These are phyloP conservation scores for Ciconia stormi DNA, from an alignment of 2,113 vertebrate species.

Conservation along the genomic window DNA sequence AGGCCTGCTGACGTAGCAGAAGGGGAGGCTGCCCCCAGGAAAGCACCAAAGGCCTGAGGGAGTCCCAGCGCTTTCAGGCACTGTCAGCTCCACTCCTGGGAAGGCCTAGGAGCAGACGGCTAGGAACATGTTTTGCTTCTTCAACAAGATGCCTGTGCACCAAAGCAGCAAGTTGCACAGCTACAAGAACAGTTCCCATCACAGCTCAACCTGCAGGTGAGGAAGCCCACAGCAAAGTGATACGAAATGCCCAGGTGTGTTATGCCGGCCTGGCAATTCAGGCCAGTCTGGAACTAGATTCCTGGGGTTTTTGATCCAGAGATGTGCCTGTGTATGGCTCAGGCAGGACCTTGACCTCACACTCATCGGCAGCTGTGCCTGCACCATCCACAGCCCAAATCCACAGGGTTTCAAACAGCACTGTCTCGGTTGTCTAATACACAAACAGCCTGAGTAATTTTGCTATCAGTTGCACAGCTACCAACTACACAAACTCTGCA, in stretches of 20 bases:
- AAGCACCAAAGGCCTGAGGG: neutral
- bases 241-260: rapidly evolving
- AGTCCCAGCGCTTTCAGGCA: rapidly evolving
- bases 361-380: rapidly evolving
- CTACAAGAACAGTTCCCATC: neutral
- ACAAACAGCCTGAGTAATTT: no score
- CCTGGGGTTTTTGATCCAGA: neutral
- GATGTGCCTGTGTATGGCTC: rapidly evolving
- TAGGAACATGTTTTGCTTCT: neutral
- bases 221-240: neutral
- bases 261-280: neutral
- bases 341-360: neutral
- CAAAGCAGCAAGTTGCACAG: neutral
- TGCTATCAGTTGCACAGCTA: neutral
- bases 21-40: rapidly evolving
- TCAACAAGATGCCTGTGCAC: rapidly evolving
- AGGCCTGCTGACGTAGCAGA: rapidly evolving
- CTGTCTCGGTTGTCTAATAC: rapidly evolving
- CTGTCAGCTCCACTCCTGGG: neutral
- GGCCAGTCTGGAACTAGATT: neutral
- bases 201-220: neutral
- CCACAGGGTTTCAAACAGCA: neutral
- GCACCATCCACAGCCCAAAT: no score
- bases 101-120: neutral
- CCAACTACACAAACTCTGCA: no score